These are phyloP conservation scores for Drosophila neocordata DNA, from an alignment of 1,140 invertebrate species.

Conservation along the genomic window DNA sequence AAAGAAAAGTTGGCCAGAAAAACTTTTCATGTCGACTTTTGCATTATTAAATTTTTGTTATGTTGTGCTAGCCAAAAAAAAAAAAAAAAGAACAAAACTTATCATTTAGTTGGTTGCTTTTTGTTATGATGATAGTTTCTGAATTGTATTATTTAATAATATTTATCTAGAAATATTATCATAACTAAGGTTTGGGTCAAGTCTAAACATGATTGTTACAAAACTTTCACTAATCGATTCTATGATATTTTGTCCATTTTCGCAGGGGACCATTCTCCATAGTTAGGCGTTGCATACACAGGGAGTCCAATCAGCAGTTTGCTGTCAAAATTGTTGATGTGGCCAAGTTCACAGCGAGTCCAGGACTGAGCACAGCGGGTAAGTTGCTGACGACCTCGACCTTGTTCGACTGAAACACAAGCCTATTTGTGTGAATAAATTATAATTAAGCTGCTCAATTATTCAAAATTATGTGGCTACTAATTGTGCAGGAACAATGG, in stretches of 20 bases:
- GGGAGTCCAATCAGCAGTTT: conserved; percentile 97
- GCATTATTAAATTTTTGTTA: conserved; percentile 50
- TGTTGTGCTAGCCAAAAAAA: not conserved
- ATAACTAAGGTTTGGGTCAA: not conserved
- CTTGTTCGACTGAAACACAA: conserved; percentile 4
- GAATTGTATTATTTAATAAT: conserved; percentile 5
- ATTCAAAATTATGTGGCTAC: conserved; percentile 74
- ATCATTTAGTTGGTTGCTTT: conserved; percentile 21
- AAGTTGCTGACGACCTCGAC: conserved; percentile 74
- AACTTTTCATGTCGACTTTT: conserved; percentile 48
- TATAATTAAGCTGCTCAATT: conserved; percentile 80
- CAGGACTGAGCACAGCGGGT: conserved; percentile 97
- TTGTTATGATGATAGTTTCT: conserved; percentile 30
- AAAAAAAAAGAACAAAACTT: conserved; percentile 10
- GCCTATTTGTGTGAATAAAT: conserved; percentile 66
- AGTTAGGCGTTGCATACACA: conserved; percentile 97
- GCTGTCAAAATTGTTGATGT: conserved; percentile 99
- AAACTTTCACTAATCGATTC: not conserved
- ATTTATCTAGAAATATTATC: conserved; percentile 8
- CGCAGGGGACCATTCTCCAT: conserved; percentile 98
- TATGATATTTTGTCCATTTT: conserved; percentile 80
- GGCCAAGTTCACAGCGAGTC: conserved; percentile 97
- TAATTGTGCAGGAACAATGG: conserved; percentile 59
- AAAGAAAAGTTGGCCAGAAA: conserved; percentile 8
- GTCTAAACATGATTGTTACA: not conserved